Evolutionary conservation across 2,888 invertebrate genomes (phyloP), one percentile per base, ranked within the genome.

Genomic region (Caenorhabditis panamensis): DNA sequence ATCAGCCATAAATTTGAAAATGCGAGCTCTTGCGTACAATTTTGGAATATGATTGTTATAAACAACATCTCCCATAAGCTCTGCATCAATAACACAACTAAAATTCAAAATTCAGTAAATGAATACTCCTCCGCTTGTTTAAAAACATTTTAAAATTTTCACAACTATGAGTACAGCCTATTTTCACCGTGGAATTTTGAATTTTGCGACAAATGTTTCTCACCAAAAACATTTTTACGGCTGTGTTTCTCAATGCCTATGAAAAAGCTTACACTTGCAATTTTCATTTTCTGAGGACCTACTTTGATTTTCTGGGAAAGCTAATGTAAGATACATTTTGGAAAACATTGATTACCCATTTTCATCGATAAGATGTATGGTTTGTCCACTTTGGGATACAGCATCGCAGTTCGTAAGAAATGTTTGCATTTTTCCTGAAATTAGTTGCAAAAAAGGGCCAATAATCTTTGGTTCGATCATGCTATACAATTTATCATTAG

Each of bases 351-450:
- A 4, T 47, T 36, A 86, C 86, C 86, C 86, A 78, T 85, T 85
- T 59, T 86, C 83, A 73, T 86, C 86, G 16, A 86, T 80, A 8
- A 86, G 59, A 72, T 85, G 86, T 51, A 86, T 84, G 2, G 84
- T 56, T 58, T 86, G 81, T 6, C 85, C 86, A 41, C 64, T 83
- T 66, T 83, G 82, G 9, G 84, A 83, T 0, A 85, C 67, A n/a
- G 82, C 86, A 67, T 83, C 84, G 62, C 86, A 86, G 36, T 77
- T 82, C 16, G 85, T 86, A 0, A 86, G 75, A 44, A 80, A 84
- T 1, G 79, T 77, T 67, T 82, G 79, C 9, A 72, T 82, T 59
- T 77, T 75, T 22, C 75, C 82, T 64, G 64, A 58, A 56, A 31
- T 22, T 26, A 31, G 4, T 31, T 31, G 31, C 9, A 9, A 31